These are phyloP conservation scores for Xenopus tropicalis DNA, from an alignment of 2,113 vertebrate genomes.

Conservation along the genomic window UCB_Xtro_10.0 CM004449.2:47139001-47139500, in stretches of 20 bases:
- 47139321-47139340: neutral
- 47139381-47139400: no score
- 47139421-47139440: no score
- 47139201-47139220: conserved; percentile 9
- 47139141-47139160: conserved; percentile 18
- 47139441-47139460: no score
- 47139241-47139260: neutral
- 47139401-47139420: no score
- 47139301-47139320: neutral
- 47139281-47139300: neutral
- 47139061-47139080: neutral
- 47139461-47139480: no score
- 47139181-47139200: conserved; percentile 8
- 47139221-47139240: neutral
- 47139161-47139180: conserved; percentile 27
- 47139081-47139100: conserved; percentile 7
- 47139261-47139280: neutral
- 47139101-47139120: neutral
- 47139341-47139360: no score
- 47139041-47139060: conserved; percentile 1
- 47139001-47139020: conserved; percentile 8
- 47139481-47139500: no score
- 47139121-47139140: conserved; percentile 6
- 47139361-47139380: no score
- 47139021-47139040: conserved; percentile 7